Evolutionary conservation across 1,140 invertebrate genomes (phyloP).

Genomic region (Pygmarrhopalites habei): DNA sequence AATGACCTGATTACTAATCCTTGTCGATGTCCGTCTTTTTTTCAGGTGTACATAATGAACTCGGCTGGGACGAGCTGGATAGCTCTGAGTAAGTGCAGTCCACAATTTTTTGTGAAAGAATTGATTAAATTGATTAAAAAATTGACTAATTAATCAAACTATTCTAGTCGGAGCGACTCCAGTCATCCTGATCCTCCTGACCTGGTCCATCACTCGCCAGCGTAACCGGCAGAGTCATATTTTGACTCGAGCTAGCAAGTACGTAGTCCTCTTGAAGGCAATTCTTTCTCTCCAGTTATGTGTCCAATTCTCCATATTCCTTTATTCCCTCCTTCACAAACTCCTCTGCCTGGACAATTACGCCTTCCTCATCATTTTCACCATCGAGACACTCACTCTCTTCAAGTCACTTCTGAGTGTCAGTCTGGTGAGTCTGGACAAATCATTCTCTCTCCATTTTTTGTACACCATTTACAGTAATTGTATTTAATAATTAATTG

Average conservation of each 20-base stretch:
- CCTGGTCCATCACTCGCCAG: slow-evolving; percentile 6
- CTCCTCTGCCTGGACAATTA: background rate
- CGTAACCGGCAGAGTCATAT: background rate
- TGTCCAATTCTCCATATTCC: slow-evolving; percentile 5
- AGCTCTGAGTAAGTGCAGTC: too few species aligned
- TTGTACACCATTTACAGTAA: too few species aligned
- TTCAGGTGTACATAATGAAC: background rate
- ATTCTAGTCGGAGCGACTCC: slow-evolving; percentile 4
- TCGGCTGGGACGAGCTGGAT: background rate
- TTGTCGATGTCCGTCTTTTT: background rate
- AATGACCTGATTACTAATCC: background rate
- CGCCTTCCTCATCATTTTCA: background rate
- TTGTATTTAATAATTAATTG: too few species aligned
- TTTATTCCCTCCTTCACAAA: slow-evolving; percentile 5
- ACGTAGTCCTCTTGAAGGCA: background rate
- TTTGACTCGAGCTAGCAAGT: background rate
- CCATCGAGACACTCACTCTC: background rate
- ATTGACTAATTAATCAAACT: too few species aligned
- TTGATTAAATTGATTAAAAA: too few species aligned
- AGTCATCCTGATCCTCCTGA: background rate
- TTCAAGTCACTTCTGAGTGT: slow-evolving; percentile 1
- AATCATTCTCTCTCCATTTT: too few species aligned
- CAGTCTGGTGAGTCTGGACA: slow-evolving; percentile 1
- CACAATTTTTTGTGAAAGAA: too few species aligned
- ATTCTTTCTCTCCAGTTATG: background rate